Conservation (phyloP, 2,113 vertebrate genomes). For the Microtus richardsoni region DNA sequence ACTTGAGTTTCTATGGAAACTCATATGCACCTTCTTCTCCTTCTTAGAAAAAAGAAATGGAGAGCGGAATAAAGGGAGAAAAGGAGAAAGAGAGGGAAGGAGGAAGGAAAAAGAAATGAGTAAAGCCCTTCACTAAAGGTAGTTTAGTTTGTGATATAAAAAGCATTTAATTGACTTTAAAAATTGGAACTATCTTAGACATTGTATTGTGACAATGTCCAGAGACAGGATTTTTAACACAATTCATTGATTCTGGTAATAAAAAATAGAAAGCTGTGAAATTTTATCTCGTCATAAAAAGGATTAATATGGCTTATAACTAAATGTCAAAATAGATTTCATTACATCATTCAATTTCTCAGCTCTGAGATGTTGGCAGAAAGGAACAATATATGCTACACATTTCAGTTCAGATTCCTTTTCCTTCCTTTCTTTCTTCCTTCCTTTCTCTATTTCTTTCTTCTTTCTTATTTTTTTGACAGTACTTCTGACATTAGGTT, state of each 20-base stretch:
- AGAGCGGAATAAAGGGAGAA: background rate
- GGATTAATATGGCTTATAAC: conserved; percentile 74
- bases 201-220: conserved; percentile 49
- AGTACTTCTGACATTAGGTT: conserved; percentile 29
- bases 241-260: conserved; percentile 60
- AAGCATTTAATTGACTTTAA: conserved; percentile 32
- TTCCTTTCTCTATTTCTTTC: conserved; percentile 22
- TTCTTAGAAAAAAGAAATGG: background rate
- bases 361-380: conserved; percentile 32
- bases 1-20: conserved; percentile 26
- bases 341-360: conserved; percentile 75
- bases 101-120: background rate
- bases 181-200: conserved; percentile 14
- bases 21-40: background rate
- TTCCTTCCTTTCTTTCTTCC: background rate
- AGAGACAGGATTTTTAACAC: conserved; percentile 52
- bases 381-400: conserved; percentile 62
- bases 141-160: background rate
- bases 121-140: background rate
- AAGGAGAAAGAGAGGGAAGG: rapidly evolving
- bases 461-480: background rate
- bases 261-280: conserved; percentile 66
- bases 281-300: conserved; percentile 74
- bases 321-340: conserved; percentile 77
- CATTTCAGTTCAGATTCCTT: conserved; percentile 47